These are phyloP conservation scores for Amphiprion clarkii DNA, from an alignment of 2,797 vertebrate genomes.

Conservation along the genomic window DNA sequence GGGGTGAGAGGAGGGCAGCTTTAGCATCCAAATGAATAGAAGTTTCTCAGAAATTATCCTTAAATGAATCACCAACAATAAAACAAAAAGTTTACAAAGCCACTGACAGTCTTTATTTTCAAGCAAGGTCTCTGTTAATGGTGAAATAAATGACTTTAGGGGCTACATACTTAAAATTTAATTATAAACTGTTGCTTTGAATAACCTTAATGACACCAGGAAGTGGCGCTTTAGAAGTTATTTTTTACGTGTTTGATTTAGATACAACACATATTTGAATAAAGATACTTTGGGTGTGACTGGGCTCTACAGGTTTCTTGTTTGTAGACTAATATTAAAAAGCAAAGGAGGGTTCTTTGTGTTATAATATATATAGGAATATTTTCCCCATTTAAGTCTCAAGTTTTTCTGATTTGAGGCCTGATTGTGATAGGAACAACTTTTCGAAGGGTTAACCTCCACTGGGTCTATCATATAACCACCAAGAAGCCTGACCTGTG, in stretches of 20 bases:
- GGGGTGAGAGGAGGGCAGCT: conserved; percentile 85
- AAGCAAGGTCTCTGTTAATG: conserved; percentile 44
- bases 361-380: not conserved
- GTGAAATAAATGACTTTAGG: conserved; percentile 42
- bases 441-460: conserved; percentile 11
- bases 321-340: conserved; percentile 19
- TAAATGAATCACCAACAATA: conserved; percentile 69
- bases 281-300: conserved; percentile 23
- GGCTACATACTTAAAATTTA: conserved; percentile 32
- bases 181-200: conserved; percentile 25
- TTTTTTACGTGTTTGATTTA: conserved; percentile 42
- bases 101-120: conserved; percentile 60
- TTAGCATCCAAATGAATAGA: conserved; percentile 84
- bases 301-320: not conserved
- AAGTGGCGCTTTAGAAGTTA: conserved; percentile 21
- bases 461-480: conserved; percentile 4
- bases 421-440: not conserved
- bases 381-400: not conserved
- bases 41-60: conserved; percentile 74
- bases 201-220: conserved; percentile 20
- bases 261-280: conserved; percentile 32
- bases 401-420: not conserved
- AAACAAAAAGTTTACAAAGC: conserved; percentile 70
- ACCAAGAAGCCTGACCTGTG: conserved; percentile 35
- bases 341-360: not conserved